Base-by-base conservation (phyloP, 2,113 vertebrate species). In the Ceyx cyanopectus region DNA sequence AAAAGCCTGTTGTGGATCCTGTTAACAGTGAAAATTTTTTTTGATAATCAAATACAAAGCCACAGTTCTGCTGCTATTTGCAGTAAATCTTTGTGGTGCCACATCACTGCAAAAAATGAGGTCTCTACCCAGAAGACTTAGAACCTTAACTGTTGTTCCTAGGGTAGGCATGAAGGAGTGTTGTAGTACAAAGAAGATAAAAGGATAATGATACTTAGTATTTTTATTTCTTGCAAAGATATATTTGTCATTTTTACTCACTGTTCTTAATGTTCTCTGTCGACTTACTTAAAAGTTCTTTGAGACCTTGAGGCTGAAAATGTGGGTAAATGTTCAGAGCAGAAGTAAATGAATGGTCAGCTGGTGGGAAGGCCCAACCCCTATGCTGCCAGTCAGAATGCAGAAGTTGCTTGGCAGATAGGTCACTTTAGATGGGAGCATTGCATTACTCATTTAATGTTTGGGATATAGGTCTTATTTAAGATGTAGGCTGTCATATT, bases 321-420 rank as follows among this genome's bases (percentile, higher is more conserved):
- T 1, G 1, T 12, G 34, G 32, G 23, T 76, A n/a, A 26, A 45
- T 65, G 27, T 63, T 81, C n/a, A 63, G 40, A 62, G 53, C 30
- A 63, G 68, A 40, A 48, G 12, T 81, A 70, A 81, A 53, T 40
- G 20, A 53, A 12, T 14, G n/a, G 63, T 66, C 58, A 82, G 72
- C 41, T 85, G 60, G 20, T 78, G 81, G n/a, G 23, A 32, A 60
- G 45, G 46, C 29, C 20, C 29, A 78, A 58, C 48, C 80, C 6
- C 2, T 40, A 16, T 0, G 0, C 41, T 50, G 86, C 9, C 27
- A 26, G 7, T 65, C 56, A 30, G 27, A 62, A 70, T 26, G 57
- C 65, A 34, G 56, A 43, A 74, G 50, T 65, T 68, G 41, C 17
- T 78, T 54, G 57, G 34, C 2, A 1, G 32, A n/a, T 30, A 32